These are phyloP conservation scores for Orchesella flavescens DNA, from an alignment of 2,888 invertebrate genomes.

Conservation along the genomic window DNA sequence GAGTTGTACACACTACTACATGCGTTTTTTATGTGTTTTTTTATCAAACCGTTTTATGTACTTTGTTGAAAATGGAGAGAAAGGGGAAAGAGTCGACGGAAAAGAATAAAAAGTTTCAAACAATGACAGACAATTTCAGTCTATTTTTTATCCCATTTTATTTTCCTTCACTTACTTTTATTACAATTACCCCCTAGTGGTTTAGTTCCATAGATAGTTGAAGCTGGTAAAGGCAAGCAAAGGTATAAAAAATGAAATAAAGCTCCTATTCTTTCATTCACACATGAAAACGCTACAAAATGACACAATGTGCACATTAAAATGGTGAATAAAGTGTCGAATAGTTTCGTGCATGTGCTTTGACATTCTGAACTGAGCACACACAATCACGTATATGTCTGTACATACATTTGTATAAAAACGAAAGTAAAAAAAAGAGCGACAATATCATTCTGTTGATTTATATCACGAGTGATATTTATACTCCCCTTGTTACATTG, in stretches of 20 bases:
- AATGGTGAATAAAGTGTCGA: not conserved
- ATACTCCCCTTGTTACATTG: not conserved
- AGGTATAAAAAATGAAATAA: slow-evolving; percentile 3
- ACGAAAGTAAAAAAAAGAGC: not conserved
- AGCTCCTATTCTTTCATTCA: slow-evolving; percentile 28
- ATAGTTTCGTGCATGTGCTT: slow-evolving; percentile 31
- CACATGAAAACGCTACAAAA: slow-evolving; percentile 49
- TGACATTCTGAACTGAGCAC: slow-evolving; percentile 11
- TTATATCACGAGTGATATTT: not conserved
- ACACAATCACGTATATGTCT: not conserved
- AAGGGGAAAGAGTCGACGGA: not conserved
- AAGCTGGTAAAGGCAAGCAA: not conserved
- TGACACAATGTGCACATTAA: slow-evolving; percentile 27
- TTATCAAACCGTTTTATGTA: not conserved
- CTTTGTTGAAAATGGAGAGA: not conserved
- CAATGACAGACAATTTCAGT: too few species aligned
- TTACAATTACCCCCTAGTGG: slow-evolving; percentile 29
- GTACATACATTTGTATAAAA: not conserved
- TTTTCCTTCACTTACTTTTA: slow-evolving; percentile 29
- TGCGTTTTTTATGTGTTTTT: slow-evolving; percentile 7
- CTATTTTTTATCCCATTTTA: slow-evolving; percentile 27
- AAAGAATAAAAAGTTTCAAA: not conserved
- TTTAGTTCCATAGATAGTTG: not conserved
- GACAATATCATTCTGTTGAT: too few species aligned
- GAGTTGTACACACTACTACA: slow-evolving; percentile 4